Evolutionary conservation across 2,113 vertebrate species (phyloP), one percentile per base, ranked within the genome.

Genomic region (Nothoprocta perdicaria): DNA sequence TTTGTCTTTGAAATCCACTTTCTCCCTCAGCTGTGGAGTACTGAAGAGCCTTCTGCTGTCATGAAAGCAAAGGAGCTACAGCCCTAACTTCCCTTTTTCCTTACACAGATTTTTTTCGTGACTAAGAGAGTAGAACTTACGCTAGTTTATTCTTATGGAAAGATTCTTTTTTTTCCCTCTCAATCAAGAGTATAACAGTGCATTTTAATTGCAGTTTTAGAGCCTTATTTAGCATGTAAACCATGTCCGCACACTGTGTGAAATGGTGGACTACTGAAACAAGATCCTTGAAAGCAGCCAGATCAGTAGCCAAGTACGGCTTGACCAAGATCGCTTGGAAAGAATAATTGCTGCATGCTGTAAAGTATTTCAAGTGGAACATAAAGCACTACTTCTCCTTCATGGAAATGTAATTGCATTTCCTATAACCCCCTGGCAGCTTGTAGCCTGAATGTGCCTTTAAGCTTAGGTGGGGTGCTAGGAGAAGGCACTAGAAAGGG

Each of bases 361-460:
- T 81, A 14, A 68, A 62, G 48, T 61, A 72, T 79, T 93, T 88
- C 71, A 74, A 86, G 78, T 80, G 78, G 50, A 93, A 80, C 10
- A 0, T 84, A 33, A 55, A 53, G 71, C 48, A 41, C 31, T 76
- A 27, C 60, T 88, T 84, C 55, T 90, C 60, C 45, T 92, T 82
- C 77, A 23, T 73, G 78, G 81, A 73, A 94, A 81, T 55, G 27
- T 41, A 79, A 79, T 65, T 90, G 19, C 27, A n/a, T 93, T 93
- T 84, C 55, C 53, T 10, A 24, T 22, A 66, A 92, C 26, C 50
- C 50, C 12, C 40, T 61, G 27, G n/a, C 76, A 58, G 65, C 26
- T 27, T 65, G 26, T 45, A 65, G n/a, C 48, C 29, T 22, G 22
- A 90, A 65, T n/a, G 35, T 73, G 53, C 58, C 46, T 89, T 85